A percentile compares a stretch with the other conserved stretches of the same genome.
Conservation (phyloP, 2,113 vertebrate genomes). For the Triplophysa rosa region DNA sequence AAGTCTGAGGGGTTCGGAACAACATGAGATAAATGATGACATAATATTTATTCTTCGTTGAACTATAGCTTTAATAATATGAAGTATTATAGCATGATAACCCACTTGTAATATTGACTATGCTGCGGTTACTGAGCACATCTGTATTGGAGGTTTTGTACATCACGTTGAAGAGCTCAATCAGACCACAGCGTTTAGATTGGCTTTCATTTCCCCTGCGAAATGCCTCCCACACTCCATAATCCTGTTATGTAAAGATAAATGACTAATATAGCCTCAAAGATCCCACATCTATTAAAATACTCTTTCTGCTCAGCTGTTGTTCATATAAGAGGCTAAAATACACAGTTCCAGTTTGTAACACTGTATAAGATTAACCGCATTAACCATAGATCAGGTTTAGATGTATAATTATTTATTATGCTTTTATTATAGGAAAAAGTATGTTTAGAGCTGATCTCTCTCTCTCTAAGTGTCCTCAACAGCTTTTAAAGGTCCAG, state of each 20-base stretch:
- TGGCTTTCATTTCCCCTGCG: conserved; percentile 38
- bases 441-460: background rate
- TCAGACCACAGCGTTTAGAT: conserved; percentile 29
- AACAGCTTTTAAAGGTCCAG: background rate
- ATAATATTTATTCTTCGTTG: background rate
- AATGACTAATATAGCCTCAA: conserved; percentile 37
- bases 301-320: conserved; percentile 24
- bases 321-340: conserved; percentile 25
- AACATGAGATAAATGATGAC: background rate
- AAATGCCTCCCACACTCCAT: conserved; percentile 28
- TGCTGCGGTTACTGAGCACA: conserved; percentile 17
- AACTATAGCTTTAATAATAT: background rate
- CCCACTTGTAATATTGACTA: background rate
- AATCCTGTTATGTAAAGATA: conserved; percentile 40
- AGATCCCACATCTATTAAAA: conserved; percentile 36
- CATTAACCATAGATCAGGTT: conserved; percentile 18
- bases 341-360: conserved; percentile 7
- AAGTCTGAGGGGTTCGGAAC: background rate
- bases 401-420: background rate
- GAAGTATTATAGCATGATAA: background rate
- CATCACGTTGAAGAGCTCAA: conserved; percentile 15
- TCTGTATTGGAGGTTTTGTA: conserved; percentile 13
- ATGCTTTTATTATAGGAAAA: background rate
- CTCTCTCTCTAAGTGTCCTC: background rate
- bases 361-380: background rate